A percentile compares a stretch with the other conserved stretches of the same genome.
These are phyloP conservation scores for Drosophila affinis DNA, from an alignment of 2,888 invertebrate species.

Conservation along the genomic window DNA sequence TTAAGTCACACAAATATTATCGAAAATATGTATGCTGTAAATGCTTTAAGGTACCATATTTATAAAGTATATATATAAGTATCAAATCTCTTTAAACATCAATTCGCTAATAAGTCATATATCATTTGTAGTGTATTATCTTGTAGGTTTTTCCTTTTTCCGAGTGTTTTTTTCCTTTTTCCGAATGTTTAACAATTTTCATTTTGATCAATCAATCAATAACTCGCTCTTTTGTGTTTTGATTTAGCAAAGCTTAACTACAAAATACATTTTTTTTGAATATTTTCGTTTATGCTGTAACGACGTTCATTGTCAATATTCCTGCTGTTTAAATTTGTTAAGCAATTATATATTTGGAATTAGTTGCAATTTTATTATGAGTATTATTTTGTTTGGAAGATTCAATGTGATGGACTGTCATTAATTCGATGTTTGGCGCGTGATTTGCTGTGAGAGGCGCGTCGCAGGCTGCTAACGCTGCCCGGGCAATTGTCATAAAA, in stretches of 20 bases:
- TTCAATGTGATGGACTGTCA: constrained; percentile 84
- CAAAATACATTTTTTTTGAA: constrained; percentile 38
- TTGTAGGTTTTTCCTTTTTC: constrained; percentile 14
- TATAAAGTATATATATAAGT: constrained; percentile 48
- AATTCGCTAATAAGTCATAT: constrained; percentile 42
- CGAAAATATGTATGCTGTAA: constrained; percentile 52
- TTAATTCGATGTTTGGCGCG: constrained; percentile 84
- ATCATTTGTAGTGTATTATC: constrained; percentile 46
- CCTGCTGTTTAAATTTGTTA: constrained; percentile 6
- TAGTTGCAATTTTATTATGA: constrained; percentile 32
- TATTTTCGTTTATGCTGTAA: constrained; percentile 20
- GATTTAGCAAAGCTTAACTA: constrained; percentile 47
- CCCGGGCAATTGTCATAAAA: constrained; percentile 84
- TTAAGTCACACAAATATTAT: constrained; percentile 29
- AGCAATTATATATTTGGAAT: constrained; percentile 13
- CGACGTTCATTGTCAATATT: constrained; percentile 2
- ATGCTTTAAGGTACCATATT: constrained; percentile 64
- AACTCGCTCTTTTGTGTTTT: not conserved
- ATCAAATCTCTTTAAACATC: constrained; percentile 43
- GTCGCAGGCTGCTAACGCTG: constrained; percentile 84
- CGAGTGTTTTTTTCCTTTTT: not conserved
- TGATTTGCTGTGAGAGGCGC: constrained; percentile 84
- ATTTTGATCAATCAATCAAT: constrained; percentile 14
- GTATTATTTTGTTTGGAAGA: constrained; percentile 27
- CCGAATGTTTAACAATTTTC: constrained; percentile 46